Percentiles rank a stretch among this genome's conserved stretches.
phyloP scores from a whole-genome alignment of 1,140 invertebrate species.

The Dinoponera quadriceps region DNA sequence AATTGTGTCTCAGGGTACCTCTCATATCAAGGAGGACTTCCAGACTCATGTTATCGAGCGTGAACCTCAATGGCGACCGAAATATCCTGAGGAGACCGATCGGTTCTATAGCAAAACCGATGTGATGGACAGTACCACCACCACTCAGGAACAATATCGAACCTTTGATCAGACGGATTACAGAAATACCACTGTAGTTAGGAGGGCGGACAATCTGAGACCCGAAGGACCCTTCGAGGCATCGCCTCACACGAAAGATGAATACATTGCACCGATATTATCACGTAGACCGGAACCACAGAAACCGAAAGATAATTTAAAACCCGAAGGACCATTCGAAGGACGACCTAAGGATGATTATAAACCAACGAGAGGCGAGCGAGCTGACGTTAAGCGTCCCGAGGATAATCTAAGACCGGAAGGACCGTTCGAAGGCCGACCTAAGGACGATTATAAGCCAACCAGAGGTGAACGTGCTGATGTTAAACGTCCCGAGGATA shows the following conservation, averaged over 20 bases:
- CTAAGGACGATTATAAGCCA: constrained; percentile 85
- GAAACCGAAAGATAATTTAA: constrained; percentile 86
- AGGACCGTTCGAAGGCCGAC: constrained; percentile 82
- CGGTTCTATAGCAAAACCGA: constrained; percentile 80
- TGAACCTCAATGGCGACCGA: constrained; percentile 75
- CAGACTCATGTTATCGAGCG: constrained; percentile 81
- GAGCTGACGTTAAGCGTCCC: constrained; percentile 82
- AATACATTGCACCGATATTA: constrained; percentile 78
- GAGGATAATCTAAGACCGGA: constrained; percentile 87
- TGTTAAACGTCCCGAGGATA: constrained; percentile 83
- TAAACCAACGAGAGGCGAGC: constrained; percentile 85
- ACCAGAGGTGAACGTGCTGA: constrained; percentile 86
- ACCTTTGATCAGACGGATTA: constrained; percentile 80
- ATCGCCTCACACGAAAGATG: constrained; percentile 82
- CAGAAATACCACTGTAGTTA: constrained; percentile 79
- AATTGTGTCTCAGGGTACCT: constrained; percentile 81
- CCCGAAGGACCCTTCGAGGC: constrained; percentile 86
- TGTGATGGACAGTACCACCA: constrained; percentile 81
- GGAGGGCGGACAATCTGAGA: constrained; percentile 84
- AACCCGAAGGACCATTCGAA: constrained; percentile 86
- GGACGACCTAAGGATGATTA: constrained; percentile 84
- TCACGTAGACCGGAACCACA: constrained; percentile 85
- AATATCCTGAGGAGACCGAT: constrained; percentile 81
- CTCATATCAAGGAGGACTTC: constrained; percentile 84
- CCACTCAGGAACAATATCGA: constrained; percentile 81